Evolutionary conservation across 2,888 invertebrate genomes (phyloP), one percentile per base, ranked within the genome.

Genomic region (Dasysyrphus tricinctus): DNA sequence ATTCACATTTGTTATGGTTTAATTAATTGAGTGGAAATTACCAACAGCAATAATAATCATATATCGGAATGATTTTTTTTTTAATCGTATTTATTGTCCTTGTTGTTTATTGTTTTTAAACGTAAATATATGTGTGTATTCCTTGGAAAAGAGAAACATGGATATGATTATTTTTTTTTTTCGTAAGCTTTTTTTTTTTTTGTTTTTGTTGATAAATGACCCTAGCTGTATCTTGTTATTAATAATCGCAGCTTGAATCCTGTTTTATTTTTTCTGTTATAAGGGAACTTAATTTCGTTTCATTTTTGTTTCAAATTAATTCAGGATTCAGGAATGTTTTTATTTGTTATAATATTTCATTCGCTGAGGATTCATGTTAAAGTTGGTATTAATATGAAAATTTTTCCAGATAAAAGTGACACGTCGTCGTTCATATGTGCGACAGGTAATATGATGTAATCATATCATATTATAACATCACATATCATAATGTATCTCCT

Each of bases 21-120:
- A 86, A 86, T 86, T 82, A 86, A 86, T 82, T 86, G 81, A 86
- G 81, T 86, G 78, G 82, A 86, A 79, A 86, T 75, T 56, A 59
- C 81, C 75, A 83, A 67, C 77, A 61, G 70, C 70, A 78, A 78
- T 65, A 73, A 77, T 61, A 47, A 47, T 57, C 76, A 80, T 78
- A 80, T 78, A 74, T 59, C 61, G 49, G 69, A 59, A 32, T 63
- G 73, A 44, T 75, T 85, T 77, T 44, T 44, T 67, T 80, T 42
- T 14, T 51, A n/a, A 7, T 63, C 56, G 54, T 2, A 51, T 65
- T 11, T 8, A 51, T 49, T 44, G 32, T 59, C 44, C 59, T 34
- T 65, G 34, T 56, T 61, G 24, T 61, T 65, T 34, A 24, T 39
- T 80, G 75, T 63, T 70, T 29, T 44, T 16, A 32, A 65, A 63